Evolutionary conservation across 2,113 vertebrate species (phyloP), one percentile per base, ranked within the genome.

Genomic region (Aramus guarauna): DNA sequence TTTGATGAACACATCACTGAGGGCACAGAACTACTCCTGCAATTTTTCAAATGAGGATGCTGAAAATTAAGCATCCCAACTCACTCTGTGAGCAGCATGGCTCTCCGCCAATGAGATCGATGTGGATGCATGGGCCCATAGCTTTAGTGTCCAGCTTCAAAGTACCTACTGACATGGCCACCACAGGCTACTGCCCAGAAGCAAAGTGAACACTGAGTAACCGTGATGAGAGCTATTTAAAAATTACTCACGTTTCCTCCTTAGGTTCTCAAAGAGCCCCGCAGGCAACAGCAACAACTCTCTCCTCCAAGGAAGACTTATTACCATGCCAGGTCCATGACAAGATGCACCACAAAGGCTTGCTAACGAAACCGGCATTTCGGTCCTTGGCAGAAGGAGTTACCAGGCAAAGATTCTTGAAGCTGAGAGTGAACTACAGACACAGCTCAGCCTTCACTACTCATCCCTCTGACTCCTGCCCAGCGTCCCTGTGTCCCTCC

Each of bases 241-340:
- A 83, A 90, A 68, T 84, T 68, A 76, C n/a, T 76, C 58, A 68
- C 1, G 1, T 90, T 84, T 87, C 36, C 78, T 80, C 43, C 68
- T 72, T 24, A 26, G 60, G 37, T 45, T 75, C 41, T 80, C 59
- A 26, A 84, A 72, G 13, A 48, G 36, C 63, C 63, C 48, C 2
- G 0, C 0, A 0, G 58, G 41, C 23, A 0, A 62, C 22, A 83
- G 62, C 62, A 89, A 90, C 0, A 0, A 32, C 53, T 45, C 74
- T 55, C 27, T 93, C 74, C 69, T 94, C 71, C 6, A 1, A 83
- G 64, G 41, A 83, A 64, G 60, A 66, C 48, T 64, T 87, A 41
- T 22, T 55, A 74, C 43, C 5, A 18, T 22, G 23, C 34, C 52
- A 30, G 23, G 74, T 53, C 55, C 64, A 21, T 27, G 19, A 81